Base-by-base conservation (phyloP, 53 echinoderm and acorn worm species). In the Zoroaster sp. region DNA sequence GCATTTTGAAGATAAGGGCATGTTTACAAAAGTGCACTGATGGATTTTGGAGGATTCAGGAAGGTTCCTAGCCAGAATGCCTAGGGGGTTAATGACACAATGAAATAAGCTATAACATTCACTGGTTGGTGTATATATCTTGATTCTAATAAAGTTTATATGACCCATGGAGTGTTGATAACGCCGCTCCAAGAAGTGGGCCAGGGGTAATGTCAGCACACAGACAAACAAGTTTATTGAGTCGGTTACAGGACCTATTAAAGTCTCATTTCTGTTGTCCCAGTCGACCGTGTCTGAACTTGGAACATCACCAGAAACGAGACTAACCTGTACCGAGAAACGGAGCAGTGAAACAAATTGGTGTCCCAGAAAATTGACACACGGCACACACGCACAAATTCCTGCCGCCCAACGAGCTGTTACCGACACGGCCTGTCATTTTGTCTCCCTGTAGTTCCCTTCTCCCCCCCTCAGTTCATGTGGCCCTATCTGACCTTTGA, bases 401-500 rank as follows among this genome's bases (percentile, higher is more conserved):
- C 85, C 85, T 43, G 15, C 11, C 20, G n/a, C 43, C 49, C 70
- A 12, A 36, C 21, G 49, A 85, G 85, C 85, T 85, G 85, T 85
- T 33, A 52, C 47, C 21, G 71, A 46, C 70, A 81, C 34, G 67
- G 66, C 40, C 39, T 81, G 81, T 81, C 81, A 66, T 34, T 81
- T 17, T 47, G 8, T 18, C 10, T 17, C 35, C 85, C 44, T 31
- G 3, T 32, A 80, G 28, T 13, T 40, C 11, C 32, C 31, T 35
- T 59, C 63, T 23, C 21, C 18, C 32, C 83, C 85, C 85, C 85
- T n/a, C n/a, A 18, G 15, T 49, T 47, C 30, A 37, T 70, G 35
- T 51, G 71, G 85, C 85, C 85, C 85, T 31, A 5, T 7, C 35
- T 71, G 85, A 85, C 85, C 85, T 49, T 46, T 5, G 47, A 70